These are phyloP conservation scores for Scolopax rusticola DNA, from an alignment of 2,797 vertebrate genomes.

Conservation along the genomic window DNA sequence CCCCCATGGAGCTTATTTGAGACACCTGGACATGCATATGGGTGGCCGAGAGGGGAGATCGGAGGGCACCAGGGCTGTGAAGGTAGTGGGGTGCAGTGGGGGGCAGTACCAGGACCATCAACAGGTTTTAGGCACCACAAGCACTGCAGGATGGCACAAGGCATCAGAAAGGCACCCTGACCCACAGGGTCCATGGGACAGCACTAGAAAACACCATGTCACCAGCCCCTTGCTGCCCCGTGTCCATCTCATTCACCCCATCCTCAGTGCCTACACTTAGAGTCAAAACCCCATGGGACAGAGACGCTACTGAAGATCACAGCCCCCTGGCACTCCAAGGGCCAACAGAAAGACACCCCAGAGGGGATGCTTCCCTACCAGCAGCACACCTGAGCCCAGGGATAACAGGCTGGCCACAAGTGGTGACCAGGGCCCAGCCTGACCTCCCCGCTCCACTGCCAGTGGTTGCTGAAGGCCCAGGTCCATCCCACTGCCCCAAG, in stretches of 20 bases:
- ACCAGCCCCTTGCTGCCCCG: background rate
- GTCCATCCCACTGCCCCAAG: background rate
- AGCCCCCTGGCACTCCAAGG: background rate
- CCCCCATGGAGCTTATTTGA: background rate
- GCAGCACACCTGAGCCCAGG: background rate
- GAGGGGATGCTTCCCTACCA: background rate
- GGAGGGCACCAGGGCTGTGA: background rate
- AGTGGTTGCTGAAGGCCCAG: background rate
- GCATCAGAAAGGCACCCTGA: background rate
- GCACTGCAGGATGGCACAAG: background rate
- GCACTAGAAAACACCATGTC: background rate
- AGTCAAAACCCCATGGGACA: rapidly evolving
- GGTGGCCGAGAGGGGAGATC: background rate
- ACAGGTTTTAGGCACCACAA: background rate
- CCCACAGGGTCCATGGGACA: background rate
- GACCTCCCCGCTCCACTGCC: background rate
- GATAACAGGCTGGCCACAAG: too few relatives aligned
- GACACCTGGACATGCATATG: background rate
- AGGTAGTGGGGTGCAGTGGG: background rate
- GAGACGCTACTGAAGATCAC: background rate
- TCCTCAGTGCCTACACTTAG: rapidly evolving
- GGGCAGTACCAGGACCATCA: too few relatives aligned
- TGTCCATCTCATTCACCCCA: rapidly evolving
- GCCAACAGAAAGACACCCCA: rapidly evolving
- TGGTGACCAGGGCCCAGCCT: background rate